These are phyloP conservation scores for Megaceryle maxima DNA, from an alignment of 2,113 vertebrate genomes.

Conservation along the genomic window DNA sequence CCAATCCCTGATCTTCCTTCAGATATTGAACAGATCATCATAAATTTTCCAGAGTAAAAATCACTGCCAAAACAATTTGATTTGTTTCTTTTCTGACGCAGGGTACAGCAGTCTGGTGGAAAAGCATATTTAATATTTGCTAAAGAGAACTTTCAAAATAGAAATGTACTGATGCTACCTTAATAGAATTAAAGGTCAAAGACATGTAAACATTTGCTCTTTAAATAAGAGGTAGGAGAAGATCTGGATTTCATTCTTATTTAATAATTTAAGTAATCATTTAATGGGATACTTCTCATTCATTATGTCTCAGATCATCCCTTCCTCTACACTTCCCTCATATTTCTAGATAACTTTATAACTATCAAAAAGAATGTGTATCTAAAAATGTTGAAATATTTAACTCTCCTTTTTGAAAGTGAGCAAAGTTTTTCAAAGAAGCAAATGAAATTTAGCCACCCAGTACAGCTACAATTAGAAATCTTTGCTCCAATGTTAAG, in stretches of 20 bases:
- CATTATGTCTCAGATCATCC: not conserved
- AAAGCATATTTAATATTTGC: not conserved
- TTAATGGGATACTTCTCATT: not conserved
- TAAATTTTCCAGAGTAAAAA: not conserved
- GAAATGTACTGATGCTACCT: not conserved
- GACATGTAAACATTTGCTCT: not conserved
- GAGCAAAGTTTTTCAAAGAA: not conserved
- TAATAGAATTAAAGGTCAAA: constrained; percentile 1
- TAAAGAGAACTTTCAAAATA: not conserved
- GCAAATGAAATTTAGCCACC: not conserved
- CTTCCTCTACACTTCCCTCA: not conserved
- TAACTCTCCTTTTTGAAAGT: not conserved
- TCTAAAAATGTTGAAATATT: not conserved
- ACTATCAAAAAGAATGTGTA: not conserved
- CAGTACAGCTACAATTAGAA: not conserved
- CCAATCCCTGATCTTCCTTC: not conserved
- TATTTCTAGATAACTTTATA: not conserved
- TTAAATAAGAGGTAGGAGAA: not conserved
- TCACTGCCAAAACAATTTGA: not conserved
- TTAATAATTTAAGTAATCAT: not conserved
- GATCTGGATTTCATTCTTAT: not conserved
- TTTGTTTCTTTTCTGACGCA: not conserved
- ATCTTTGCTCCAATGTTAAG: not conserved
- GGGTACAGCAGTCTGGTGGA: not conserved
- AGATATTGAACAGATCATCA: not conserved